Conservation (phyloP, 2,113 vertebrate genomes). For the Psittacula cyanocephala region DNA sequence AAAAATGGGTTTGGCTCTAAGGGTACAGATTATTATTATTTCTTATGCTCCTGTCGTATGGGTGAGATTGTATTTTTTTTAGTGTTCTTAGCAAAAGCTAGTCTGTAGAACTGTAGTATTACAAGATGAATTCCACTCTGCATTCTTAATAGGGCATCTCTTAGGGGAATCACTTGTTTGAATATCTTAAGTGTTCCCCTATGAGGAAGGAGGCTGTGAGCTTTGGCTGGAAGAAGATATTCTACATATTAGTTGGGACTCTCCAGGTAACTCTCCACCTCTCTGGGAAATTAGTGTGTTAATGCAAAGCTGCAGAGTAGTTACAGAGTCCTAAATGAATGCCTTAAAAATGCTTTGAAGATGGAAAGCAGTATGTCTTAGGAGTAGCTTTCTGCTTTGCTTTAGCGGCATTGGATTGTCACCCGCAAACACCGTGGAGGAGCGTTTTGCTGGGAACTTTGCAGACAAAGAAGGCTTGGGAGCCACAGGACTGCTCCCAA, state of each 20-base stretch:
- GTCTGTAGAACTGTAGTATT: not conserved
- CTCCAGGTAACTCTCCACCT: not conserved
- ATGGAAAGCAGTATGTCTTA: not conserved
- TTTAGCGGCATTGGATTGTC: not conserved
- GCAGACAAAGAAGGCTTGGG: not conserved
- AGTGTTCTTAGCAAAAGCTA: not conserved
- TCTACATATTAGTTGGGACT: not conserved
- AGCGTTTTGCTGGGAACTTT: not conserved
- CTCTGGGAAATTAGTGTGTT: not conserved
- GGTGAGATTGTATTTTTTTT: not conserved
- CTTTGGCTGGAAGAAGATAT: not conserved
- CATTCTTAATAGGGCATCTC: conserved; percentile 2
- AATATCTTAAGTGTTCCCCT: not conserved
- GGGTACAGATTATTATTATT: not conserved
- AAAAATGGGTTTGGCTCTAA: not conserved
- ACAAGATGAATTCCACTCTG: not conserved
- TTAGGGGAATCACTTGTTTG: not conserved
- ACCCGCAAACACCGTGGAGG: not conserved
- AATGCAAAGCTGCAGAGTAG: not conserved
- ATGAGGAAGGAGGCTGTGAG: not conserved
- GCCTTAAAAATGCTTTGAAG: not conserved
- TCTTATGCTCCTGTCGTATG: not conserved
- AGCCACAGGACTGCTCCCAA: not conserved
- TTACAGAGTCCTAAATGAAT: not conserved
- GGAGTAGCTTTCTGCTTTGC: not conserved